Percentiles rank a stretch among this genome's conserved stretches.
phyloP scores from a whole-genome alignment of 2,797 vertebrate genomes.

The Chelmon rostratus region DNA sequence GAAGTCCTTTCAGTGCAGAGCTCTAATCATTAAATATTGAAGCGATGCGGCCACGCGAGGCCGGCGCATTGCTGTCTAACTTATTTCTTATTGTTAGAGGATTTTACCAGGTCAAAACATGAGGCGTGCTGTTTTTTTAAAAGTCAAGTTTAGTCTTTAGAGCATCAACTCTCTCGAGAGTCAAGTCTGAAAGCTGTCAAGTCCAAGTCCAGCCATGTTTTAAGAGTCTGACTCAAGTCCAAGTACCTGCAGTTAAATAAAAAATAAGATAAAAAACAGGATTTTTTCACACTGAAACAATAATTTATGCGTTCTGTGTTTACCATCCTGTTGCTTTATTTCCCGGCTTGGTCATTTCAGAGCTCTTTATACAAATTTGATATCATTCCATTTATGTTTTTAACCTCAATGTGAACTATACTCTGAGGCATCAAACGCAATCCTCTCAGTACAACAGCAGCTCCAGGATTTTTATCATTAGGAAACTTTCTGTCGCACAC shows the following conservation, averaged over 20 bases:
- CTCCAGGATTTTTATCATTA: not conserved
- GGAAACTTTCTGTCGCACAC: slow-evolving; percentile 14
- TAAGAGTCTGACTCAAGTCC: not conserved
- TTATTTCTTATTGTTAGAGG: slow-evolving; percentile 14
- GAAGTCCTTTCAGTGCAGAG: not conserved
- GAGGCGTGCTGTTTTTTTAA: not conserved
- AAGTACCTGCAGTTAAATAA: not conserved
- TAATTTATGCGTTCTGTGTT: not conserved
- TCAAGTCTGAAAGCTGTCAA: not conserved
- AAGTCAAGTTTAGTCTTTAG: not conserved
- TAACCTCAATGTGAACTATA: not conserved
- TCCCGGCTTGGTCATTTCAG: not conserved
- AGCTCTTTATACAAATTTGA: not conserved
- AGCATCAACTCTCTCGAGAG: not conserved
- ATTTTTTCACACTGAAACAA: not conserved
- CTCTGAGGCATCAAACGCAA: not conserved
- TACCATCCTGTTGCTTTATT: not conserved
- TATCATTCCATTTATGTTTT: not conserved
- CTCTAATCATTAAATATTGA: slow-evolving; percentile 21
- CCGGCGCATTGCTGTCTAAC: not conserved
- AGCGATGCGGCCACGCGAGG: not conserved
- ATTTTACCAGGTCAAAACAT: slow-evolving; percentile 1
- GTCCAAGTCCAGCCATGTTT: not conserved
- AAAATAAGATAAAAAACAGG: not conserved
- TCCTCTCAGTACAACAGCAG: not conserved